Conservation (phyloP, 2,797 vertebrate species). For the Scomberomorus guttatus region DNA sequence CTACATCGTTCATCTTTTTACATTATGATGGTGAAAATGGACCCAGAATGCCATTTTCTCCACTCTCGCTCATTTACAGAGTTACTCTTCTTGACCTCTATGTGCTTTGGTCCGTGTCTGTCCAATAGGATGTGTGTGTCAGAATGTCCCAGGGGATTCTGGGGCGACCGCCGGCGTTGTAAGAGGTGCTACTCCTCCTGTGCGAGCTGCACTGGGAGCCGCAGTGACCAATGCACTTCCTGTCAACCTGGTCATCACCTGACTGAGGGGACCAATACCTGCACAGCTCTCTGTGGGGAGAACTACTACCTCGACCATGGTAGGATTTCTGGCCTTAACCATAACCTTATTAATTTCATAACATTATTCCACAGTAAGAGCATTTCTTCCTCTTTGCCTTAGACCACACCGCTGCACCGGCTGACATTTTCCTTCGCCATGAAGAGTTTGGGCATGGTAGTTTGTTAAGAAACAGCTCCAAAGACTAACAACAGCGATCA, state of each 20-base stretch:
- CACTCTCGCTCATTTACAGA: background rate
- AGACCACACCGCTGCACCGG: background rate
- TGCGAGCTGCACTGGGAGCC: slow-evolving; percentile 92
- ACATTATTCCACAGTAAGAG: no score
- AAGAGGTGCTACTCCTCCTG: slow-evolving; percentile 93
- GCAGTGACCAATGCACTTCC: slow-evolving; percentile 92
- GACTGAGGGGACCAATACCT: slow-evolving; percentile 90
- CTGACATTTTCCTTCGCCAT: no score
- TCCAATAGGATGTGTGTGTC: slow-evolving; percentile 79
- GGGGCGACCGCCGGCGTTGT: slow-evolving; percentile 87
- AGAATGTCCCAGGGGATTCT: slow-evolving; percentile 81
- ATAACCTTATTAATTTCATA: background rate
- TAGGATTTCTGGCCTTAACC: slow-evolving; percentile 36
- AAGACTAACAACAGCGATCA: no score
- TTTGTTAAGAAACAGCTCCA: no score
- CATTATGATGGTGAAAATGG: background rate
- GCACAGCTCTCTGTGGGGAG: slow-evolving; percentile 89
- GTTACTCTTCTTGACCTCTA: slow-evolving; percentile 3
- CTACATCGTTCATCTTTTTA: background rate
- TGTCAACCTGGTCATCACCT: slow-evolving; percentile 92
- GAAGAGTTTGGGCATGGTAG: no score
- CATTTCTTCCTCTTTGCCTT: background rate
- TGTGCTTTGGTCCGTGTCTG: slow-evolving; percentile 35
- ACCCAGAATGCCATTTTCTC: background rate
- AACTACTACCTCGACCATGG: slow-evolving; percentile 89